A percentile compares a stretch with the other conserved stretches of the same genome.
phyloP scores from a whole-genome alignment of 2,113 vertebrate species.

The Alectura lathami region DNA sequence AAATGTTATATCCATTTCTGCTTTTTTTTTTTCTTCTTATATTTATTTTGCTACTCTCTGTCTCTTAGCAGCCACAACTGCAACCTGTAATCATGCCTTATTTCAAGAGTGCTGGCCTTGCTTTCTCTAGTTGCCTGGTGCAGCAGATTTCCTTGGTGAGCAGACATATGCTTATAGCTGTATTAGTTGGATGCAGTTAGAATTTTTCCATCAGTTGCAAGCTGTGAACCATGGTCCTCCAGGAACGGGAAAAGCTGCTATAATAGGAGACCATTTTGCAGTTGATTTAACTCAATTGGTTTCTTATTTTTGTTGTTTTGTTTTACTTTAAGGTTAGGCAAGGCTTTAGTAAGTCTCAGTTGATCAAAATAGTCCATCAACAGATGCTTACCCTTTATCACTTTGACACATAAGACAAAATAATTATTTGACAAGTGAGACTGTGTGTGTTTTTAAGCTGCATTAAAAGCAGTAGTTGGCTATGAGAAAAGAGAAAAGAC shows the following conservation, averaged over 20 bases:
- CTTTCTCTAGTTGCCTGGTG: background rate
- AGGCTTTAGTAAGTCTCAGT: background rate
- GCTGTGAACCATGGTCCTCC: background rate
- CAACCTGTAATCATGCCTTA: background rate
- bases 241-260: background rate
- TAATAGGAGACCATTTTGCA: background rate
- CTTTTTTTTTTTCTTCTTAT: background rate
- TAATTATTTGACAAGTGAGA: background rate
- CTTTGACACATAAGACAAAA: background rate
- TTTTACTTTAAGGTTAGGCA: background rate
- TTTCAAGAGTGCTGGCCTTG: slow-evolving; percentile 16
- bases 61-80: slow-evolving; percentile 49
- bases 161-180: background rate
- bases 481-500: background rate
- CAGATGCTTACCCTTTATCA: background rate
- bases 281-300: background rate
- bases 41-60: slow-evolving; percentile 10
- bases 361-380: background rate
- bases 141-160: slow-evolving; percentile 7
- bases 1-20: slow-evolving; percentile 4
- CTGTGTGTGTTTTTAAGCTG: background rate
- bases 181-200: background rate
- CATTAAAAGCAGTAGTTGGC: background rate
- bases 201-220: background rate
- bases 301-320: background rate